Evolutionary conservation across 1,140 invertebrate genomes (phyloP), one percentile per base, ranked within the genome.

Genomic region (Papilio polytes): DNA sequence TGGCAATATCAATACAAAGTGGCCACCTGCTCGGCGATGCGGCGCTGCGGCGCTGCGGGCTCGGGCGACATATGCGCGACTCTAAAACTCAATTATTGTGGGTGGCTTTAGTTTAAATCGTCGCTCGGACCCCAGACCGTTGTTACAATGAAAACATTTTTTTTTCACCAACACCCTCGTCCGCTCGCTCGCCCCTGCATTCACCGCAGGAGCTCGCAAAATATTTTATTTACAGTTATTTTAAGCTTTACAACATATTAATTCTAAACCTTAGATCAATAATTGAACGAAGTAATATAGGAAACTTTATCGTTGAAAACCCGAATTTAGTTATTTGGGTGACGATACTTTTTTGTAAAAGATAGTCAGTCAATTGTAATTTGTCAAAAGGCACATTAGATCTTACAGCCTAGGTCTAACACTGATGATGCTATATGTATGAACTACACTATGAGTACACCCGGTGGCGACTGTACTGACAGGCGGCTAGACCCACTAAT

Each of bases 91-190:
- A 86, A 89, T 86, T 87, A 89, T 81, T 78, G 83, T 82, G 84
- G 85, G 84, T 84, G 86, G 85, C 70, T 84, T 80, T 82, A 85
- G 56, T 89, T 90, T 87, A 86, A 90, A 90, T 83, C 78, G 66
- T 44, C 74, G 56, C 46, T 77, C 51, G 80, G 74, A 81, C 72
- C 84, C 78, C 80, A 59, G 66, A 77, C 80, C 63, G 73, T 72
- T 81, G 82, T 80, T 79, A 63, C 56, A 80, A 85, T 82, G 82
- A 86, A 85, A 80, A 82, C 82, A 81, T 86, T 87, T 85, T 48
- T 82, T 77, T 72, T 13, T 72, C 66, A 26, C 46, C 48, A 31
- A 48, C 78, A 83, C 84, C 82, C 77, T 80, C 77, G 74, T 46
- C 73, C 36, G 80, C 53, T 41, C 36, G 46, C 46, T 80, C 81